Percentiles rank a stretch among this genome's conserved stretches.
phyloP scores from a whole-genome alignment of 1,140 invertebrate genomes.

The Lerema accius region DNA sequence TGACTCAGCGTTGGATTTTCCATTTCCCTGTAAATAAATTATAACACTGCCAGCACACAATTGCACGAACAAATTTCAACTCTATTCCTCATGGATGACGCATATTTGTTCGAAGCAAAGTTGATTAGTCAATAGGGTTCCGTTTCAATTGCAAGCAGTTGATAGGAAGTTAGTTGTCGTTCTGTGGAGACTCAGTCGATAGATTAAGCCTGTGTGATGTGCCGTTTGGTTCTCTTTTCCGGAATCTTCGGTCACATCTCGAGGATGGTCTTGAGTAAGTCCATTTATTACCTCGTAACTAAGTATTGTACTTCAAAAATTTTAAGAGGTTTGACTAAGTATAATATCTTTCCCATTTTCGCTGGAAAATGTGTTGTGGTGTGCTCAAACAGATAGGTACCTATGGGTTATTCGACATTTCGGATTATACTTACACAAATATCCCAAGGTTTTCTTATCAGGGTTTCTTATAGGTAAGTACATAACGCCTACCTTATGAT shows the following conservation, averaged over 20 bases:
- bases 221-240: conserved; percentile 2
- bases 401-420: too few relatives aligned
- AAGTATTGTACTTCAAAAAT: too few relatives aligned
- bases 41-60: neutral
- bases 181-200: neutral
- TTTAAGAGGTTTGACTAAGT: too few relatives aligned
- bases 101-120: neutral
- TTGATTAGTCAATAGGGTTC: neutral
- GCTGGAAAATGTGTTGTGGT: too few relatives aligned
- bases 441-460: too few relatives aligned
- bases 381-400: too few relatives aligned
- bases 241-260: neutral
- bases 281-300: too few relatives aligned
- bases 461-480: too few relatives aligned
- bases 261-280: conserved; percentile 10
- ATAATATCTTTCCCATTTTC: too few relatives aligned
- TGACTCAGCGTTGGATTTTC: conserved; percentile 30
- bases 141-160: neutral
- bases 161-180: neutral
- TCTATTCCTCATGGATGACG: conserved; percentile 2
- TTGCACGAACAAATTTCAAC: conserved; percentile 5
- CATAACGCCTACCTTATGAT: too few relatives aligned
- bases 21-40: conserved; percentile 24
- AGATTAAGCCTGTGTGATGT: neutral
- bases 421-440: too few relatives aligned